Evolutionary conservation across 2,113 vertebrate genomes (phyloP), one percentile per base, ranked within the genome.

Genomic region (Pseudopipra pipra): DNA sequence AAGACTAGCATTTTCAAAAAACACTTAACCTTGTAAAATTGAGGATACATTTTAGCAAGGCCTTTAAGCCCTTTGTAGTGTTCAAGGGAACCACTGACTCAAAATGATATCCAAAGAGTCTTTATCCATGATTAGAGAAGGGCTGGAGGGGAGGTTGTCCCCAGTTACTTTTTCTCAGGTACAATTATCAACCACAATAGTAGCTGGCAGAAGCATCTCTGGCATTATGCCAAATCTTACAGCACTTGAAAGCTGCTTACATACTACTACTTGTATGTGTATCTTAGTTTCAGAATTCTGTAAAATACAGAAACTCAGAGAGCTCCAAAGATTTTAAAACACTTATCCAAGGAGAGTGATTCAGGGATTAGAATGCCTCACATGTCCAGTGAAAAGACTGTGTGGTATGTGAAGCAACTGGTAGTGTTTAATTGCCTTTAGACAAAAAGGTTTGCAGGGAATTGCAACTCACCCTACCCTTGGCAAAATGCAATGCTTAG

Each of bases 281-380:
- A 22, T 47, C 39, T 78, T 78, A n/a, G 12, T 41, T 86, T 41
- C 79, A 59, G 71, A 65, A 79, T 35, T 68, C 43, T 70, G 23
- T 44, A 70, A 76, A 78, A 62, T n/a, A 44, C 2, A 37, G 2
- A 20, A 85, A 78, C n/a, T 59, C 28, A 20, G 55, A 73, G 30
- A 41, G 23, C 67, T 79, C 35, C 52, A 67, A 90, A 91, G 35
- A 41, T 89, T 89, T 59, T 56, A 65, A 59, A 96, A 46, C 13
- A 31, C 10, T 85, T 87, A 41, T 4, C 44, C 62, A 46, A 68
- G 51, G 28, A 83, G 58, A 67, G 25, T 35, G 9, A n/a, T 70
- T 85, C 22, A 5, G 73, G 61, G 47, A 79, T 94, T 94, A 94
- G 95, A 97, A 95, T 94, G 25, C 35, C 23, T 90, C 4, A 30